Conservation (phyloP, 2,113 vertebrate species). For the Dicentrarchus labrax region DNA sequence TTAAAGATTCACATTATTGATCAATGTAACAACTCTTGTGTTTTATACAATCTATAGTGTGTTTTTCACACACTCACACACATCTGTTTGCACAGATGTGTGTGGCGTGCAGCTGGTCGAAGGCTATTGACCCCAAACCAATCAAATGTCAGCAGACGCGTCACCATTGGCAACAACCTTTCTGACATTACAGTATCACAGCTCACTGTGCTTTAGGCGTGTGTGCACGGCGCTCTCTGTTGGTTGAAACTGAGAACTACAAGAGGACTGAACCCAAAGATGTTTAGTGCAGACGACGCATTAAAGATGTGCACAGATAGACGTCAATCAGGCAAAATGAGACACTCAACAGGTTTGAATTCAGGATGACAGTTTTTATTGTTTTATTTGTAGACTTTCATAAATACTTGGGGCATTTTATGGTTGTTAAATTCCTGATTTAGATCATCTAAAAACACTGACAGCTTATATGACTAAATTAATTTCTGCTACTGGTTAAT, state of each 20-base stretch:
- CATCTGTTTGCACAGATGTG: too few species aligned
- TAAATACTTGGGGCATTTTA: too few species aligned
- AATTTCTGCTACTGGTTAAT: too few species aligned
- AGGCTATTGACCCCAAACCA: not conserved
- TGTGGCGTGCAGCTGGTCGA: not conserved
- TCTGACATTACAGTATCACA: not conserved
- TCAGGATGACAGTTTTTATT: too few species aligned
- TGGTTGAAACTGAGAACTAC: slow-evolving; percentile 22
- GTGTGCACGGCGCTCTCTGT: slow-evolving; percentile 46
- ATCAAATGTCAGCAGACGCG: not conserved
- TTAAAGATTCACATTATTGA: not conserved
- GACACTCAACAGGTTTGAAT: too few species aligned
- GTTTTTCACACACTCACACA: not conserved
- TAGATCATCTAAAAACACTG: too few species aligned
- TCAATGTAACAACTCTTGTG: not conserved
- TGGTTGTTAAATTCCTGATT: too few species aligned
- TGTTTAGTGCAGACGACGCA: fast-evolving
- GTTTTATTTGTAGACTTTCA: too few species aligned
- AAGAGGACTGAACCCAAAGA: slow-evolving; percentile 12
- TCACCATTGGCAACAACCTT: not conserved
- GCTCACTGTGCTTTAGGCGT: not conserved
- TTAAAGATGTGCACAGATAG: too few species aligned
- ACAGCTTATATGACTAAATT: too few species aligned
- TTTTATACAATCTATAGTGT: not conserved
- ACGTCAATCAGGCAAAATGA: too few species aligned